phyloP scores from a whole-genome alignment of 1,140 invertebrate genomes.

The Neoseiulus cucumeris region DNA sequence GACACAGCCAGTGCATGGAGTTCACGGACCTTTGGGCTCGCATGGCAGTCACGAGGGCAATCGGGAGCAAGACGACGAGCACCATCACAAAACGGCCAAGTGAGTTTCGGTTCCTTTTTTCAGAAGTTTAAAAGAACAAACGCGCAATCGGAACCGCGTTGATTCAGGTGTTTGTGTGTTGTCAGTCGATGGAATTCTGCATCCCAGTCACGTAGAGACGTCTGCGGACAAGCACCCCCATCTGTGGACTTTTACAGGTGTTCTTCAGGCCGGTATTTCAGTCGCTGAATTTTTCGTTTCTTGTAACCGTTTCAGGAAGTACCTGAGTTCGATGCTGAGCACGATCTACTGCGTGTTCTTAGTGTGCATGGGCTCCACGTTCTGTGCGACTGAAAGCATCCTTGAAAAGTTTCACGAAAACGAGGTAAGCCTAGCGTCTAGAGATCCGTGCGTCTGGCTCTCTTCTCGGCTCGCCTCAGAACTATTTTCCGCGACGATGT shows the following conservation, averaged over 20 bases:
- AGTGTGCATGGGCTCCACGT: constrained; percentile 4
- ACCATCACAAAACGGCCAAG: neutral
- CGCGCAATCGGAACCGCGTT: too few relatives aligned
- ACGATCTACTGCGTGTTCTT: constrained; percentile 7
- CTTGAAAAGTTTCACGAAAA: constrained; percentile 6
- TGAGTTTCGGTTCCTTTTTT: neutral
- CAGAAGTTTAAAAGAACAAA: too few relatives aligned
- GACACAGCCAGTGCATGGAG: neutral
- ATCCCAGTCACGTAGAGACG: too few relatives aligned
- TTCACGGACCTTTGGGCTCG: too few relatives aligned
- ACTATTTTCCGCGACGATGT: too few relatives aligned
- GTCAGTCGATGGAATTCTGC: too few relatives aligned
- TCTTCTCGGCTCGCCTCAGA: too few relatives aligned
- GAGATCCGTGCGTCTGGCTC: too few relatives aligned
- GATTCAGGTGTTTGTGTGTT: too few relatives aligned
- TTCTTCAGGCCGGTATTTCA: too few relatives aligned
- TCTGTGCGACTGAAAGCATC: constrained; percentile 7
- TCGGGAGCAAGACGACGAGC: neutral
- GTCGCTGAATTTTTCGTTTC: neutral
- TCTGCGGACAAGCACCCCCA: too few relatives aligned
- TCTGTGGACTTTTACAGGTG: too few relatives aligned
- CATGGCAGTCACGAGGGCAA: neutral
- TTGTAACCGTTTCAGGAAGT: neutral
- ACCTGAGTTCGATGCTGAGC: constrained; percentile 9
- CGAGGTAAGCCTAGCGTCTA: neutral